phyloP scores from a whole-genome alignment of 2,888 invertebrate genomes.

The Metopia argyrocephala region DNA sequence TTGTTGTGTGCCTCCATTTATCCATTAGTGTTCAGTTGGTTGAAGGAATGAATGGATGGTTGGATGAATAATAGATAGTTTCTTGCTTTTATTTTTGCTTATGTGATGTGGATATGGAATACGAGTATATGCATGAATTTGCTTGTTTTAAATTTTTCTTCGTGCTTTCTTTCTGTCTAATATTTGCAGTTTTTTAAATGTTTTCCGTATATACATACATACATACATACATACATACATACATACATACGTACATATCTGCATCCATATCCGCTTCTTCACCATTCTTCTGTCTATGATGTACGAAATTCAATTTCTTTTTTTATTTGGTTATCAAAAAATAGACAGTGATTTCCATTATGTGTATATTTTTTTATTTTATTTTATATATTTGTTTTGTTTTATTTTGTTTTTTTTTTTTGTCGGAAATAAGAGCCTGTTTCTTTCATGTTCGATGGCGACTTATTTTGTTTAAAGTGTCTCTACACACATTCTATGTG shows the following conservation, averaged over 20 bases:
- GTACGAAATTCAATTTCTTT: neutral
- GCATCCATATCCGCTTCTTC: neutral
- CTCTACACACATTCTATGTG: too few relatives aligned
- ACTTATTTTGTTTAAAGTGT: conserved; percentile 54
- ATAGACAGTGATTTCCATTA: conserved; percentile 61
- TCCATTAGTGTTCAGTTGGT: conserved; percentile 23
- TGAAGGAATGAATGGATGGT: conserved; percentile 33
- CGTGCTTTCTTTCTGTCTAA: conserved; percentile 31
- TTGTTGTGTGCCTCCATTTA: neutral
- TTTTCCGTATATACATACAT: neutral
- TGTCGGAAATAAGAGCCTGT: conserved; percentile 55
- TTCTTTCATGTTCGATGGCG: conserved; percentile 60
- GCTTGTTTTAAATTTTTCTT: conserved; percentile 60
- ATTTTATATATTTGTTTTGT: conserved; percentile 8
- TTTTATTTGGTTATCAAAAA: conserved; percentile 52
- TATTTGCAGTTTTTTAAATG: conserved; percentile 30
- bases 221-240: neutral
- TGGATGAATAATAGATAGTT: conserved; percentile 64
- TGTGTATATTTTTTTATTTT: neutral
- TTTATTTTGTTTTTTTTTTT: conserved; percentile 25
- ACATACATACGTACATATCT: neutral
- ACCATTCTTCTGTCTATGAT: neutral
- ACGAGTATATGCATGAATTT: conserved; percentile 70
- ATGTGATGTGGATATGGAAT: conserved; percentile 65
- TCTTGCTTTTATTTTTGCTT: conserved; percentile 65